A percentile compares a stretch with the other conserved stretches of the same genome.
These are phyloP conservation scores for Lamellibrachia satsuma DNA, from an alignment of 2,888 invertebrate genomes.

Conservation along the genomic window DNA sequence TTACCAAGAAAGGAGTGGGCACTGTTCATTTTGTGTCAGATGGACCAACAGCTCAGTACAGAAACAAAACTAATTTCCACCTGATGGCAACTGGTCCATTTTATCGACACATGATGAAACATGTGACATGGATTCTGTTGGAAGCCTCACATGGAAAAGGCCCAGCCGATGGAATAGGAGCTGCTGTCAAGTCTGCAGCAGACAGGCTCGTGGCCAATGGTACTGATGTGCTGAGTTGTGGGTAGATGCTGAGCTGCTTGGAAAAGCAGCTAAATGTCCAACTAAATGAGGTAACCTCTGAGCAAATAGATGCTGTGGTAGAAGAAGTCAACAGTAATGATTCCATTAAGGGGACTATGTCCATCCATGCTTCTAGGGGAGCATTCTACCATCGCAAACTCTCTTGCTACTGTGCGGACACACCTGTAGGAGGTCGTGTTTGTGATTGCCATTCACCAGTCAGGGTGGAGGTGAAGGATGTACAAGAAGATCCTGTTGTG, in stretches of 20 bases:
- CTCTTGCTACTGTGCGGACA: constrained; percentile 22
- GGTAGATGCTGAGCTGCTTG: constrained; percentile 17
- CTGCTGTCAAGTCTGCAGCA: constrained; percentile 47
- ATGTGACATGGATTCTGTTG: constrained; percentile 51
- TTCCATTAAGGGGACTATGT: constrained; percentile 28
- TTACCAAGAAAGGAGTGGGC: constrained; percentile 24
- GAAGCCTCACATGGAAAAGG: constrained; percentile 39
- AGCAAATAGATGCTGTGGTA: constrained; percentile 20
- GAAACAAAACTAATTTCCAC: constrained; percentile 60
- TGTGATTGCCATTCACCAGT: no score
- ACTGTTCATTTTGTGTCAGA: constrained; percentile 49
- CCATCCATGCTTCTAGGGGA: constrained; percentile 22
- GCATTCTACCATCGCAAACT: constrained; percentile 7
- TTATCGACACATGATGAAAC: constrained; percentile 8
- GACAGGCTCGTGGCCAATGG: constrained; percentile 38
- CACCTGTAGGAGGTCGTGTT: background rate
- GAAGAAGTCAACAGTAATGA: background rate
- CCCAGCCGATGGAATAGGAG: constrained; percentile 53
- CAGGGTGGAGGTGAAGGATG: background rate
- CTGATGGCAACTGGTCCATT: constrained; percentile 40
- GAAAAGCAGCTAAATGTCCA: constrained; percentile 18
- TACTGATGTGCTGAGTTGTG: constrained; percentile 29
- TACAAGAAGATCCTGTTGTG: background rate
- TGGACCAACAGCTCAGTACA: constrained; percentile 56
- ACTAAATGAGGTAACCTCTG: constrained; percentile 23